Evolutionary conservation across 2,113 vertebrate genomes (phyloP).

Genomic region (Mus spicilegus): DNA sequence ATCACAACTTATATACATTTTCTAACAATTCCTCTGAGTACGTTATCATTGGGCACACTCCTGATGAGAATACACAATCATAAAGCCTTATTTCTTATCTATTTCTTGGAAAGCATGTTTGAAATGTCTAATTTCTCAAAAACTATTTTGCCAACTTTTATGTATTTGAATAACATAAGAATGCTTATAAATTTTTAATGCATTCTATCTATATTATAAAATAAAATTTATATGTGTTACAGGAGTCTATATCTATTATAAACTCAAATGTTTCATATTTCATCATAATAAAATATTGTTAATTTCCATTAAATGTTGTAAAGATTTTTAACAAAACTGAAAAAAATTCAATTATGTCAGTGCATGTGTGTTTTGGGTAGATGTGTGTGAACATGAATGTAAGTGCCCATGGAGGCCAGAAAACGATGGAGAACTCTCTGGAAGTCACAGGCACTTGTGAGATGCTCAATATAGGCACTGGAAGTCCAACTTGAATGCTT

Average conservation of each 20-base stretch:
- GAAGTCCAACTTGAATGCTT: background rate
- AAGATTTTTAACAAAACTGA: background rate
- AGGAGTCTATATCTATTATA: background rate
- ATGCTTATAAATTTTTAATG: background rate
- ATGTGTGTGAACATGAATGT: background rate
- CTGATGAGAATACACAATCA: background rate
- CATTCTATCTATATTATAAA: background rate
- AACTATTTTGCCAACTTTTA: background rate
- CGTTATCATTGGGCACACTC: background rate
- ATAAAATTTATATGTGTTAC: background rate
- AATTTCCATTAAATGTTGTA: background rate
- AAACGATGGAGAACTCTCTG: background rate
- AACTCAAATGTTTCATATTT: background rate
- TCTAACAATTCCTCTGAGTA: background rate
- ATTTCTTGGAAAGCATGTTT: slow-evolving; percentile 29
- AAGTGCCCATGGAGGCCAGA: background rate
- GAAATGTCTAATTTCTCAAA: background rate
- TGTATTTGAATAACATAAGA: background rate
- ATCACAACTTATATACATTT: background rate
- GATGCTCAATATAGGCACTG: background rate
- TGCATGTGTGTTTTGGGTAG: background rate
- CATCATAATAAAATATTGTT: background rate
- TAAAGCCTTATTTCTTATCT: background rate
- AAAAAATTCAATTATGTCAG: background rate
- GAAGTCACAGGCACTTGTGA: background rate